Evolutionary conservation across 2,113 vertebrate genomes (phyloP).

Genomic region (Colossoma macropomum): DNA sequence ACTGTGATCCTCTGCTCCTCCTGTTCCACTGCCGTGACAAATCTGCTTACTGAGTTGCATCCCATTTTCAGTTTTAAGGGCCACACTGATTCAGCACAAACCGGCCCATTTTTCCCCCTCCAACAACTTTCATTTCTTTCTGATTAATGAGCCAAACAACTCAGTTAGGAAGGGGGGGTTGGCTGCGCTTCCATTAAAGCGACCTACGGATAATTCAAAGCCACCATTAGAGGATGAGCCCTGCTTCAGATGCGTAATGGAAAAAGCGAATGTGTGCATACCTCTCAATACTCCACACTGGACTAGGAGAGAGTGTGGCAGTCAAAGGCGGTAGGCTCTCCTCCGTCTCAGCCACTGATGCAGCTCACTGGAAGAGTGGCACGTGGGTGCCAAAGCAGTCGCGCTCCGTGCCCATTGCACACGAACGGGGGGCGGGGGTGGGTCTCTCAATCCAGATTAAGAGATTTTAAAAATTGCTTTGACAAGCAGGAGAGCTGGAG

Average conservation of each 20-base stretch:
- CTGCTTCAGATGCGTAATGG: background rate
- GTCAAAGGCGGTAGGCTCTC: background rate
- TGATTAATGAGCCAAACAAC: constrained; percentile 64
- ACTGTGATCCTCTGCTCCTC: background rate
- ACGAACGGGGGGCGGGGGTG: background rate
- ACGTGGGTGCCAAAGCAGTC: background rate
- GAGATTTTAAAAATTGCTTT: constrained; percentile 59
- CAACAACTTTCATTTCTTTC: constrained; percentile 48
- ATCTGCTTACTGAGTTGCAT: constrained; percentile 66
- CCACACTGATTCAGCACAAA: constrained; percentile 70
- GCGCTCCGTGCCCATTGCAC: background rate
- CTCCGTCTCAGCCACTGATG: background rate
- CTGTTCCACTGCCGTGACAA: constrained; percentile 65
- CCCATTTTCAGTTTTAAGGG: constrained; percentile 54
- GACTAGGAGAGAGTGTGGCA: background rate
- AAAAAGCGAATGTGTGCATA: background rate
- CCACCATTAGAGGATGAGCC: constrained; percentile 3
- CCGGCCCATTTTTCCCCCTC: background rate
- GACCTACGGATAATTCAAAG: constrained; percentile 1
- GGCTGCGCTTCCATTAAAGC: background rate
- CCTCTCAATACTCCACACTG: background rate
- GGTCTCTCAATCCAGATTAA: constrained; percentile 29
- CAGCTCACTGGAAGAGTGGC: background rate
- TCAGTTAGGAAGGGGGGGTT: background rate
- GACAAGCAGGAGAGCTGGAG: constrained; percentile 51